Evolutionary conservation across 2,797 vertebrate genomes (phyloP).

Genomic region (Thripadectes ignobilis): DNA sequence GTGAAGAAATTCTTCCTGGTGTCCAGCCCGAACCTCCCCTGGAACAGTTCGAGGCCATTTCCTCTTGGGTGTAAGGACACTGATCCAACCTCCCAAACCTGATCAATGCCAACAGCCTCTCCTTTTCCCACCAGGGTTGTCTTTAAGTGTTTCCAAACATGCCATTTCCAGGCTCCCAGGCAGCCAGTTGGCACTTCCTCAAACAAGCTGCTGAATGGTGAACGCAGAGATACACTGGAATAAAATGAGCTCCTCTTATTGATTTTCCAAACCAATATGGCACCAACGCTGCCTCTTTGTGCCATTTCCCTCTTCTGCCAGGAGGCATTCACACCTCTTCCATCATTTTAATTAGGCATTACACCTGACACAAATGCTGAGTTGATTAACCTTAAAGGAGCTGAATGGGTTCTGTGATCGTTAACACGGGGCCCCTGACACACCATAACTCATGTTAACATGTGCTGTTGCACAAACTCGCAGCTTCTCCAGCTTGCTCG

Average conservation of each 20-base stretch:
- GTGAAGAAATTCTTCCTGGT: not conserved
- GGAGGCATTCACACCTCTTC: conserved; percentile 69
- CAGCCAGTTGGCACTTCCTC: conserved; percentile 76
- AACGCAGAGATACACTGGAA: conserved; percentile 74
- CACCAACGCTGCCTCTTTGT: conserved; percentile 69
- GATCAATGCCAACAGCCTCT: rapidly evolving
- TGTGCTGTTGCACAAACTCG: conserved; percentile 75
- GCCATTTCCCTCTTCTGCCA: conserved; percentile 79
- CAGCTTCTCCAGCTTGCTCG: conserved; percentile 59
- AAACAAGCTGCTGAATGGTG: conserved; percentile 74
- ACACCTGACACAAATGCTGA: conserved; percentile 82
- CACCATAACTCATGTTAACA: conserved; percentile 77
- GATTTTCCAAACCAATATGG: conserved; percentile 84
- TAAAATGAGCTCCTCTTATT: conserved; percentile 81
- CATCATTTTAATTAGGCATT: conserved; percentile 85
- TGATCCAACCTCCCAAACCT: not conserved
- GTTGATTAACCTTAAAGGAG: conserved; percentile 85
- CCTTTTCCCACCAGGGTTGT: not conserved
- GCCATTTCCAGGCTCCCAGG: conserved; percentile 22
- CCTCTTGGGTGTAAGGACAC: rapidly evolving
- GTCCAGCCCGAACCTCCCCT: not conserved
- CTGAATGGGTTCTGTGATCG: conserved; percentile 75
- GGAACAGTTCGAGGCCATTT: not conserved
- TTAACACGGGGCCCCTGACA: conserved; percentile 78
- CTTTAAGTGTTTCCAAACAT: conserved; percentile 38